Evolutionary conservation across 37 sponge, comb jelly and placozoan species (phyloP), one percentile per base, ranked within the genome.

Genomic region (Cliona cf. orientalis): DNA sequence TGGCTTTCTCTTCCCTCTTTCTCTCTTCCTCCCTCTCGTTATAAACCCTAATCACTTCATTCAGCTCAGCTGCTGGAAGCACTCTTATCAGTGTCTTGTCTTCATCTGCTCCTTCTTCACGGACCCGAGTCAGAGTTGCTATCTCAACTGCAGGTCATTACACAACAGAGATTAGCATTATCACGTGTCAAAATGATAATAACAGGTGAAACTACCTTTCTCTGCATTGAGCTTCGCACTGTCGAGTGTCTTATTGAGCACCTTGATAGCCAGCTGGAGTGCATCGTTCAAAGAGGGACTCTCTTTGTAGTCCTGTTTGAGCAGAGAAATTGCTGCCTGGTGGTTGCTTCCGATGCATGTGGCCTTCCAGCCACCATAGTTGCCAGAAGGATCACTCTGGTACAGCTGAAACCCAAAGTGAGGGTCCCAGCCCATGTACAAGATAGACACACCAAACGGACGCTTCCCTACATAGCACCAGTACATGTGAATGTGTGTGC

Each of bases 331-430:
- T 43, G 98, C 98, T 11, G 95, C 94, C 92, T 90, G 85, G 66
- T 96, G 93, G 68, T 98, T 98, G 82, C 87, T 94, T 0, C 99
- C 99, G 76, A 98, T 96, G 69, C 99, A 98, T 3, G 97, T 94
- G 36, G 99, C 99, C 80, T 94, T 98, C 99, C 99, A 98, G 61
- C 99, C 99, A 17, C 99, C 97, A 86, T 98, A 98, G 80, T 98
- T 98, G 22, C 99, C 99, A 73, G 94, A 93, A 1, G 99, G 99
- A 34, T 98, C 99, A 76, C 90, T 91, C 84, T 98, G 99, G 72
- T 98, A 98, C 7, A 98, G 84, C 80, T 98, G 99, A 79, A 87
- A 98, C 12, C 93, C 90, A 78, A 79, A 94, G 42, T 96, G 95
- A 45, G 73, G 89, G 76, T 98, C 99, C 99, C 99, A 98, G 7